Base-by-base conservation (phyloP, 2,888 invertebrate species). In the Noctua comes region DNA sequence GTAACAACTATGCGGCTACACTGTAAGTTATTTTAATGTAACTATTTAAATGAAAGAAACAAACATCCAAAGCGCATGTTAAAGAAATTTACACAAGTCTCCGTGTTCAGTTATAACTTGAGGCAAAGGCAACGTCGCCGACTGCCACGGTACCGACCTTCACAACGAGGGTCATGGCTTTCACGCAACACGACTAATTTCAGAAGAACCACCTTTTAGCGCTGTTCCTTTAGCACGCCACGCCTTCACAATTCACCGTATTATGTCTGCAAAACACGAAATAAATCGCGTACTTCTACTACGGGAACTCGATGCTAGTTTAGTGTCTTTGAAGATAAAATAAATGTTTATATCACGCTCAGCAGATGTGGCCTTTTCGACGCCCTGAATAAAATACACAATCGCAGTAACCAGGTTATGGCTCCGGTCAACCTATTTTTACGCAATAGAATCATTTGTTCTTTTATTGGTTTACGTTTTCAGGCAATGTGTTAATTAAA, bases 71-170 rank as follows among this genome's bases (percentile, higher is more conserved):
- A 74, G 76, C 78, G 77, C 80, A 80, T 80, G 62, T 70, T 66
- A 76, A 72, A 68, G 65, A 76, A 78, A 70, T 85, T 83, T 79
- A 76, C 81, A 85, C 62, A 84, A 54, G 51, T 64, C 79, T 87
- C 54, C 74, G 79, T 85, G 73, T 76, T 57, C 77, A 46, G 73
- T 81, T 72, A 68, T 83, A 86, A 86, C 80, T 77, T 86, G 85
- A 85, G 79, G 86, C 78, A 86, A 87, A 86, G 91, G 92, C 91
- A 87, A 90, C 89, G 87, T 94, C 94, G 91, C 94, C 84, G 93
- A 88, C 92, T 94, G 94, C 93, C 94, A 93, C 94, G 93, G 90
- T 73, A 88, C 82, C 91, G 95, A 93, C 95, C 95, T 95, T 96
- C 92, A 88, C 79, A 76, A 83, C 80, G 85, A 90, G 88, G 94